Base-by-base conservation (phyloP, 92 coral and sea anemone species). In the Actinostola sp. region DNA sequence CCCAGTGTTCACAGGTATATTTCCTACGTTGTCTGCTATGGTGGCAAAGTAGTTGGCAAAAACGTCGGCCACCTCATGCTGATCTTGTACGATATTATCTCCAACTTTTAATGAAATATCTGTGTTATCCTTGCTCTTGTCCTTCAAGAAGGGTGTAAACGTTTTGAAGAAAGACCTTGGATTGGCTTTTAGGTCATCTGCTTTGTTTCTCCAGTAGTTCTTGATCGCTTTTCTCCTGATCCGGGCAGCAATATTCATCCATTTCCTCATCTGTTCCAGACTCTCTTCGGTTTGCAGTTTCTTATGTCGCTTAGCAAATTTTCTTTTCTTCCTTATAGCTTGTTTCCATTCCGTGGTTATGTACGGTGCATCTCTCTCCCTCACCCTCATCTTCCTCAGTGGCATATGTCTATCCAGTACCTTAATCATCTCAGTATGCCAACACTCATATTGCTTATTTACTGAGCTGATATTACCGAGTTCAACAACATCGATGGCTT, bases 301-400 rank as follows among this genome's bases (percentile, higher is more conserved):
- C 66, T 48, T 75, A 52, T 59, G 71, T n/a, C 28, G 21, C 25
- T 81, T 73, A 0, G 86, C 84, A 55, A 35, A 67, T 28, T 76
- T 83, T 27, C 88, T 67, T 50, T 62, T 77, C 43, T 67, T 83
- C 33, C 84, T 51, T 3, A 77, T 79, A 15, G 75, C 85, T 21
- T 71, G 36, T 42, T 84, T 84, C 89, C 89, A 78, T 63, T 84
- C 79, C 13, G 61, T 48, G 3, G 73, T 86, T 26, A 82, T 86
- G 41, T 80, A 80, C 8, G 90, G 87, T 7, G 34, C 82, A 52
- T 85, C 90, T 24, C 31, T 65, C 69, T 85, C 78, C 56, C 90
- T 85, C 0, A 85, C 87, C 34, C 67, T 73, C 82, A 85, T 80
- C 65, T 80, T 85, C 56, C 51, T 85, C 2, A 80, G 5, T 41